These are phyloP conservation scores for Okapia johnstoni DNA, from an alignment of 2,113 vertebrate genomes.

Conservation along the genomic window DNA sequence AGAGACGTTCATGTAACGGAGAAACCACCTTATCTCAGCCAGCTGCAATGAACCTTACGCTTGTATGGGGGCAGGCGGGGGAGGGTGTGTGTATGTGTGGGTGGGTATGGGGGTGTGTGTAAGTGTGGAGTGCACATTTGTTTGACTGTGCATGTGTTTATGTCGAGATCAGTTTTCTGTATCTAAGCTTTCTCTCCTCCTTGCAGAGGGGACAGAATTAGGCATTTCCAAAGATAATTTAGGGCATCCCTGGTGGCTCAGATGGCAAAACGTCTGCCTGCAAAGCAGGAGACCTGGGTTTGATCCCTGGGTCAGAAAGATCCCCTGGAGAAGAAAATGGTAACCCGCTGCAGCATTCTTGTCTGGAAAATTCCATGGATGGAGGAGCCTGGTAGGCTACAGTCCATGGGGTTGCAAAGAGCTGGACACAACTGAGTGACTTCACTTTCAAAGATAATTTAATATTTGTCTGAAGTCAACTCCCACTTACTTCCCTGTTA, in stretches of 20 bases:
- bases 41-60: background rate
- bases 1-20: background rate
- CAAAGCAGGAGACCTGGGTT: background rate
- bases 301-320: background rate
- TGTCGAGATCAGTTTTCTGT: background rate
- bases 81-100: background rate
- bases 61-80: rapidly evolving
- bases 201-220: background rate
- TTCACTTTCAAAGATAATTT: background rate
- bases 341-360: background rate
- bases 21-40: background rate
- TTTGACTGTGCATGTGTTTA: background rate
- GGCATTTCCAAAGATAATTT: background rate
- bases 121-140: background rate
- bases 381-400: background rate
- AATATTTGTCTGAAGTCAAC: background rate
- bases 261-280: background rate
- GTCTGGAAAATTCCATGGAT: background rate
- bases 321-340: background rate
- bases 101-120: background rate
- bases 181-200: background rate
- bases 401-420: background rate
- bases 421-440: background rate
- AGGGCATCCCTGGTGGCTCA: background rate
- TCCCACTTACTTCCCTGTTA: background rate